Evolutionary conservation across 1,140 invertebrate genomes (phyloP), one percentile per base, ranked within the genome.

Genomic region (Gryllus bimaculatus): DNA sequence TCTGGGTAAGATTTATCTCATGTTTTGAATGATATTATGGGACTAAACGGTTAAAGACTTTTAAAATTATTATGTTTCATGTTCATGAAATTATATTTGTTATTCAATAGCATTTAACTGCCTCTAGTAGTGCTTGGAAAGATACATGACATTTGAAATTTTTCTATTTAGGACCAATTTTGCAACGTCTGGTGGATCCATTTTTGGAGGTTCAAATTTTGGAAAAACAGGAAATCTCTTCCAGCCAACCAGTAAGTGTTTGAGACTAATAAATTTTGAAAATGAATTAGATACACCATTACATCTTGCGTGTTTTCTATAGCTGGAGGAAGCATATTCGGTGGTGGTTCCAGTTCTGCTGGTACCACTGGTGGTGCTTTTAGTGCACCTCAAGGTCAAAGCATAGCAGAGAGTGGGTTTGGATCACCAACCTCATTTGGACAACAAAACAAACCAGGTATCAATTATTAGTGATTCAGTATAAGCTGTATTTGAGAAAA

Each of bases 321-420:
- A 79, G 78, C 48, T 7, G 74, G 74, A 21, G 54, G 76, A 15
- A 77, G 48, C 20, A 54, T 77, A 48, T 77, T 77, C 48, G 76
- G 54, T 78, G 78, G 78, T 39, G 76, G 74, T 26, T 3, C 75
- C 8, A n/a, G 47, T 49, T 12, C 26, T 18, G 26, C 74, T 47
- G 39, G 74, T 6, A n/a, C 47, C 21, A 47, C 39, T 8, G 75
- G 76, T 54, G 79, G 79, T 20, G 77, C 77, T 21, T 80, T 80
- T 66, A 80, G 79, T 74, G 39, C 54, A 73, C 48, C 48, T 13
- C 15, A 26, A 6, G 77, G 79, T 10, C 75, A 76, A 8, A 76
- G 79, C 74, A 76, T 79, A 8, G 47, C n/a, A 54, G 77, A 80
- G 21, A 78, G 66, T 48, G 79, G 79, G 15, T 80, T 80, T 66